A percentile compares a stretch with the other conserved stretches of the same genome.
Evolutionary conservation across 2,888 invertebrate genomes (phyloP).

Genomic region (Microdon myrmicae): DNA sequence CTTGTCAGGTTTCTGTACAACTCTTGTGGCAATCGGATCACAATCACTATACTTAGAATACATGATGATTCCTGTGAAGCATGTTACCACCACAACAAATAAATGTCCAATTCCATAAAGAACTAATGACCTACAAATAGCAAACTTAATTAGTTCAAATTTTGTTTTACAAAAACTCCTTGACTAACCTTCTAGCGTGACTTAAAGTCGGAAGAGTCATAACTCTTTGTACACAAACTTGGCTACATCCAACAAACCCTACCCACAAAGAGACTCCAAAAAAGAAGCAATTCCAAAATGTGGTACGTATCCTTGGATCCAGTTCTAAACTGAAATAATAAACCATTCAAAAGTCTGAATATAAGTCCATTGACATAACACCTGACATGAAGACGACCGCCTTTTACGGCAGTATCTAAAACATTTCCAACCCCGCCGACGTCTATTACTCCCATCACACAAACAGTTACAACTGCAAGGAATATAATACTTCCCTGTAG

Average conservation of each 20-base stretch:
- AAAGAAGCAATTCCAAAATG: constrained; percentile 73
- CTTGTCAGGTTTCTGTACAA: constrained; percentile 67
- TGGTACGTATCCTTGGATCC: constrained; percentile 72
- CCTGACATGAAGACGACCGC: constrained; percentile 65
- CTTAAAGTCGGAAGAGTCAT: constrained; percentile 71
- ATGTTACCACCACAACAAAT: constrained; percentile 70
- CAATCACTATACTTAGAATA: constrained; percentile 71
- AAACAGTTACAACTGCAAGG: constrained; percentile 63
- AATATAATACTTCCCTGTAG: constrained; percentile 67
- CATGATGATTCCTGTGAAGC: constrained; percentile 71
- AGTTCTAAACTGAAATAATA: constrained; percentile 69
- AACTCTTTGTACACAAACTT: constrained; percentile 79
- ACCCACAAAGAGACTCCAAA: constrained; percentile 72
- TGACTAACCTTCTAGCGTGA: constrained; percentile 69
- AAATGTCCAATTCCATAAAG: constrained; percentile 71
- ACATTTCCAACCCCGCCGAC: constrained; percentile 66
- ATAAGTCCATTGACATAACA: constrained; percentile 58
- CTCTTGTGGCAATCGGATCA: constrained; percentile 70
- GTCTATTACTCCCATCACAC: constrained; percentile 63
- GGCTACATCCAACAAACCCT: constrained; percentile 75
- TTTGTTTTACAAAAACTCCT: neutral
- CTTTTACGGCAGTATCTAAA: constrained; percentile 60
- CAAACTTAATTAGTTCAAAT: neutral
- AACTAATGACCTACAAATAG: constrained; percentile 68
- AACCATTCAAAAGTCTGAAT: neutral